Percentiles rank a stretch among this genome's conserved stretches.
Evolutionary conservation across 2,888 invertebrate genomes (phyloP).

Genomic region (Caenorhabditis doughertyi): DNA sequence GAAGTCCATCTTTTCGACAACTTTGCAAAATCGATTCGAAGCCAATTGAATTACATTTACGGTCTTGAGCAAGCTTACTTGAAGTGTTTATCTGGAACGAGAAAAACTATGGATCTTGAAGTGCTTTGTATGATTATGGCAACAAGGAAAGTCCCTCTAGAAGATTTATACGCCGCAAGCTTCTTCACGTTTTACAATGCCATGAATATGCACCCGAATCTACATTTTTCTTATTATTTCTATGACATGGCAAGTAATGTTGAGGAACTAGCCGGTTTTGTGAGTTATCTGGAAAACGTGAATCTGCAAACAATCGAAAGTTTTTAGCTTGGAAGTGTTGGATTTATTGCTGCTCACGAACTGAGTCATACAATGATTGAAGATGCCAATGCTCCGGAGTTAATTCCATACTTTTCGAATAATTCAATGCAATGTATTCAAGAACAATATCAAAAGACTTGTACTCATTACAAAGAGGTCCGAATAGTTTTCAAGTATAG

Average conservation of each 20-base stretch:
- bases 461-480: conserved; percentile 24
- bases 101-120: background rate
- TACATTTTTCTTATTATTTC: background rate
- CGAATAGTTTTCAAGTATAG: no score
- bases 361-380: conserved; percentile 34
- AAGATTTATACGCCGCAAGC: background rate
- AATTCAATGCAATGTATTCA: conserved; percentile 24
- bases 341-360: conserved; percentile 38
- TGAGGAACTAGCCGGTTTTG: background rate
- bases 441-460: conserved; percentile 29
- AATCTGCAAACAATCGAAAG: background rate
- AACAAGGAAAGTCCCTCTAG: background rate
- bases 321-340: conserved; percentile 30
- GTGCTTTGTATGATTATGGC: background rate
- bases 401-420: conserved; percentile 20
- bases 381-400: background rate
- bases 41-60: background rate
- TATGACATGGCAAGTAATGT: conserved; percentile 8
- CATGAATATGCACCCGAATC: background rate
- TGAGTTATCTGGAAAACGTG: background rate
- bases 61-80: conserved; percentile 3
- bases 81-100: background rate
- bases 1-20: conserved; percentile 13
- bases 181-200: conserved; percentile 23
- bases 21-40: background rate